Conservation (phyloP, 1,140 invertebrate genomes). For the Lordiphosa clarofinis region DNA sequence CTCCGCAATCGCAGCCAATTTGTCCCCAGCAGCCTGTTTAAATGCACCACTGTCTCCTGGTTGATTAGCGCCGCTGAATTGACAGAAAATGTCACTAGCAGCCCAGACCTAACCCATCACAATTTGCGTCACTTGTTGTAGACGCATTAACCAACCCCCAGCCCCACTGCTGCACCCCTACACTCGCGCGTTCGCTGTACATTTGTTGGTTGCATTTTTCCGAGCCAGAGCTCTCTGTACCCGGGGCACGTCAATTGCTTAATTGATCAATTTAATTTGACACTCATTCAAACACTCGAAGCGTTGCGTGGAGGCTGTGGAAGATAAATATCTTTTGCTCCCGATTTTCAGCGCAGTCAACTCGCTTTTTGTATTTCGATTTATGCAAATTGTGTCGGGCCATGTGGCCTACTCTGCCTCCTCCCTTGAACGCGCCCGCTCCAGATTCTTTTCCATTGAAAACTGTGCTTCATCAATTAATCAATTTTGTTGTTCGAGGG, state of each 20-base stretch:
- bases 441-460: conserved; percentile 65
- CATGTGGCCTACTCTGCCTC: conserved; percentile 47
- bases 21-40: conserved; percentile 45
- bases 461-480: conserved; percentile 70
- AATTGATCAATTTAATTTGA: conserved; percentile 79
- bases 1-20: conserved; percentile 59
- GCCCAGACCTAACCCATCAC: conserved; percentile 18
- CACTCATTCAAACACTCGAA: conserved; percentile 68
- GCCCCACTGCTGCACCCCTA: background rate
- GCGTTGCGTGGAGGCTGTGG: conserved; percentile 21
- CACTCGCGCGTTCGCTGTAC: conserved; percentile 9
- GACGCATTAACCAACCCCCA: conserved; percentile 27
- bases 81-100: conserved; percentile 71
- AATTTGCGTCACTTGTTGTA: conserved; percentile 71
- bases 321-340: conserved; percentile 74
- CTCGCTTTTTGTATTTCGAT: conserved; percentile 69
- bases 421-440: conserved; percentile 32
- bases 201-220: conserved; percentile 45
- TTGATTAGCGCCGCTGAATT: conserved; percentile 75
- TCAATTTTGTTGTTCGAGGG: conserved; percentile 56
- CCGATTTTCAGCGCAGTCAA: conserved; percentile 50
- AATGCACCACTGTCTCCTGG: conserved; percentile 58
- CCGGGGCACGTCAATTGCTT: conserved; percentile 67
- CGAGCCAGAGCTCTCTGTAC: background rate
- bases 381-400: conserved; percentile 68